Evolutionary conservation across 2,797 vertebrate species (phyloP).

Genomic region (Lemur catta): DNA sequence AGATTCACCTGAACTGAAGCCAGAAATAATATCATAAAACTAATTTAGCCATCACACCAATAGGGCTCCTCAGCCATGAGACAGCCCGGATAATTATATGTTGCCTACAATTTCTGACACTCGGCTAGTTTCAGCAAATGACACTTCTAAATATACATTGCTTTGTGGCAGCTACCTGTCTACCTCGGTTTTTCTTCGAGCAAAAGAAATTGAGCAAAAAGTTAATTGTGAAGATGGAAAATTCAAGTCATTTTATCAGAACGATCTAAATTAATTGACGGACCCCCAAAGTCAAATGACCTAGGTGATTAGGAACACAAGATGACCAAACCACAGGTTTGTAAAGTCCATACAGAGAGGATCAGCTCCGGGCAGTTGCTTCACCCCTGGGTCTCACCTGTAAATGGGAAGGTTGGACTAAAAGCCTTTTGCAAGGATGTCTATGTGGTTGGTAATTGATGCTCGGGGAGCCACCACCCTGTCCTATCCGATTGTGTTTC

Average conservation of each 20-base stretch:
- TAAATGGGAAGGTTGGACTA: background rate
- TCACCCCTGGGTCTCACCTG: background rate
- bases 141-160: slow-evolving; percentile 55
- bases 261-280: background rate
- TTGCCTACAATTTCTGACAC: slow-evolving; percentile 51
- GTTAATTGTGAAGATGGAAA: slow-evolving; percentile 33
- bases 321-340: background rate
- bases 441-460: background rate
- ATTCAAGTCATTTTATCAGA: background rate
- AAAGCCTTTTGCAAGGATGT: background rate
- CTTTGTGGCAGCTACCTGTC: slow-evolving; percentile 39
- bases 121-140: slow-evolving; percentile 24
- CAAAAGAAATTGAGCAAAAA: slow-evolving; percentile 26
- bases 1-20: slow-evolving; percentile 43
- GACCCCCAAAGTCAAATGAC: background rate
- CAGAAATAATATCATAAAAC: slow-evolving; percentile 64
- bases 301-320: background rate
- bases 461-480: background rate
- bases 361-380: background rate
- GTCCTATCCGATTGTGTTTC: background rate
- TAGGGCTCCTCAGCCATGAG: background rate
- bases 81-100: slow-evolving; percentile 58
- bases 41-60: slow-evolving; percentile 67
- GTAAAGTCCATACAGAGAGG: no score
- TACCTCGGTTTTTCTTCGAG: background rate